Conservation (phyloP, 1,140 invertebrate species). For the Vollenhovia emeryi region DNA sequence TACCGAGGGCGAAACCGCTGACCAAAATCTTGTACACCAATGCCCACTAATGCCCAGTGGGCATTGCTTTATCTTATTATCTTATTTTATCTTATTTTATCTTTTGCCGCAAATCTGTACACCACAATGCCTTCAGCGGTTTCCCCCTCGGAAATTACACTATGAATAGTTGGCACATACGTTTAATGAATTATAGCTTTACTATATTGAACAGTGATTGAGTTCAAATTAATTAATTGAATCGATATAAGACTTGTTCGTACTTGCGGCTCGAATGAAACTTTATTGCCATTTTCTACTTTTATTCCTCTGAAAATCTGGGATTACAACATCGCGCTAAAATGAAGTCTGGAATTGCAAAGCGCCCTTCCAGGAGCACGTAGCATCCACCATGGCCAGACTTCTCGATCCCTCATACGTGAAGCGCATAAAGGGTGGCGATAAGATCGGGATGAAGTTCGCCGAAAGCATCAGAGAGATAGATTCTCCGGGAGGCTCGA, state of each 20-base stretch:
- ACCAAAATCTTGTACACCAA: too few species aligned
- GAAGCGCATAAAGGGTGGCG: constrained; percentile 51
- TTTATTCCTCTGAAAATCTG: background rate
- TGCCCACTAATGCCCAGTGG: too few species aligned
- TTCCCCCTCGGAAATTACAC: background rate
- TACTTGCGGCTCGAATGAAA: background rate
- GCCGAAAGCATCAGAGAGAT: constrained; percentile 21
- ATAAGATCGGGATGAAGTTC: constrained; percentile 47
- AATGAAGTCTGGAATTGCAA: constrained; percentile 56
- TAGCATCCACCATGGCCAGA: constrained; percentile 32
- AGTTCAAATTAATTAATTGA: too few species aligned
- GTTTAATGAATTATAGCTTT: background rate
- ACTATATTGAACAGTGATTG: too few species aligned
- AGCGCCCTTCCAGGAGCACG: constrained; percentile 40
- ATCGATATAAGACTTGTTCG: background rate
- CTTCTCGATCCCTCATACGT: constrained; percentile 51
- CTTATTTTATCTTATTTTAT: too few species aligned
- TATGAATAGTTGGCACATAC: background rate
- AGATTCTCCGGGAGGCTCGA: constrained; percentile 43
- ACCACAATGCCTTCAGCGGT: too few species aligned
- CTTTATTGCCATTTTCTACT: background rate
- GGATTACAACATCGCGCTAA: constrained; percentile 2
- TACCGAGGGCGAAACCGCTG: too few species aligned
- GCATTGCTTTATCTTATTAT: too few species aligned
- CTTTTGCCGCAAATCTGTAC: too few species aligned